A percentile compares a stretch with the other conserved stretches of the same genome.
phyloP scores from a whole-genome alignment of 2,797 vertebrate genomes.

The Strix occidentalis region DNA sequence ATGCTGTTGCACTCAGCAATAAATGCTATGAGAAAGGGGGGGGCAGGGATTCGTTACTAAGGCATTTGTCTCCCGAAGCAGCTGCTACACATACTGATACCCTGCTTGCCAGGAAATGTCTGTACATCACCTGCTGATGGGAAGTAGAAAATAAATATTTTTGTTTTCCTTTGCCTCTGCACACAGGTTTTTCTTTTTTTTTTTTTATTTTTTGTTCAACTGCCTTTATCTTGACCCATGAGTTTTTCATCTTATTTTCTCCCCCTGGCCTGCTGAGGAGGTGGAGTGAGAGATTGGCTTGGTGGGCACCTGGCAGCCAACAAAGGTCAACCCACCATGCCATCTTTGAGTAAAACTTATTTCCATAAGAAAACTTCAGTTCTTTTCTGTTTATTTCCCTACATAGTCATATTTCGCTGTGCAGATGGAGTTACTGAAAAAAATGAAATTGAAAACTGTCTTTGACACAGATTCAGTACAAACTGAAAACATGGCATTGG shows the following conservation, averaged over 20 bases:
- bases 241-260: neutral
- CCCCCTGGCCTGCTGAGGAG: neutral
- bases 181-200: neutral
- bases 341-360: neutral
- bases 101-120: neutral
- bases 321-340: neutral
- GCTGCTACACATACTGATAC: accelerated
- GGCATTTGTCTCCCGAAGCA: neutral
- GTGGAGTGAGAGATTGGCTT: neutral
- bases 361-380: neutral
- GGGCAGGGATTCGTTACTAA: neutral
- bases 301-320: neutral
- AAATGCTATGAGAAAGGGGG: neutral
- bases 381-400: neutral
- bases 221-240: neutral
- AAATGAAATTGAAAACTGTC: neutral
- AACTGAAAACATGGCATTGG: neutral
- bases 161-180: neutral
- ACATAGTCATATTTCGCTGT: neutral
- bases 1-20: neutral
- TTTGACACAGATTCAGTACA: neutral
- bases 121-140: neutral
- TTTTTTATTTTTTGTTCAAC: neutral
- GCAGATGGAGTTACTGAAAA: neutral
- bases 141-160: neutral